Evolutionary conservation across 2,888 invertebrate species (phyloP), one percentile per base, ranked within the genome.

Genomic region (Epistrophella euchroma): DNA sequence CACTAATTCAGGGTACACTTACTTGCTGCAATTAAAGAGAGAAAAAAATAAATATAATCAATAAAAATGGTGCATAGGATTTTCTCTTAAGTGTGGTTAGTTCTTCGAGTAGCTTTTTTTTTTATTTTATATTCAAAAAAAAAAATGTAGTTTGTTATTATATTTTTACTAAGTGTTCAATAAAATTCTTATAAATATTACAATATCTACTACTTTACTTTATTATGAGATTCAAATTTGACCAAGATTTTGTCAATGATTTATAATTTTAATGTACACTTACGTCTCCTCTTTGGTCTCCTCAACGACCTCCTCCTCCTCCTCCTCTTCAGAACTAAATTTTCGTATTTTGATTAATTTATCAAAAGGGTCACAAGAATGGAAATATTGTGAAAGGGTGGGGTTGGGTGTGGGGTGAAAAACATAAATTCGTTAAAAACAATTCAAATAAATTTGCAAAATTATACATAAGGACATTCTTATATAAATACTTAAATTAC

Each of bases 291-390:
- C 91, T 89, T 88, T 89, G 90, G 90, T 90, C 89, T 91, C 92
- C 90, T 93, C 93, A 91, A 91, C 91, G 90, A 92, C 91, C 90
- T 92, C 93, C 91, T 92, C 92, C 90, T 92, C 92, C 90, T 89
- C 90, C 89, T 91, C 91, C 90, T 92, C 92, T 90, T 92, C 92
- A 89, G 92, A 92, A 91, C 92, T 92, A 89, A 76, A 78, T 83
- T 60, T 68, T 13, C 64, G 77, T 86, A 78, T 79, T 76, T 88
- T 88, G 88, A 73, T 32, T 64, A 70, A 82, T 73, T 15, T 85
- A 80, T 85, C 70, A 73, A 77, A 47, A 25, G 62, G 70, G 55
- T 71, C 17, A 78, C 80, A 56, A 32, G 19, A 73, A 40, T n/a
- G 75, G 71, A 35, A 62, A 47, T 56, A 70, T 55, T 52, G 19